phyloP scores from a whole-genome alignment of 2,888 invertebrate species.

The Perdita meconis region DNA sequence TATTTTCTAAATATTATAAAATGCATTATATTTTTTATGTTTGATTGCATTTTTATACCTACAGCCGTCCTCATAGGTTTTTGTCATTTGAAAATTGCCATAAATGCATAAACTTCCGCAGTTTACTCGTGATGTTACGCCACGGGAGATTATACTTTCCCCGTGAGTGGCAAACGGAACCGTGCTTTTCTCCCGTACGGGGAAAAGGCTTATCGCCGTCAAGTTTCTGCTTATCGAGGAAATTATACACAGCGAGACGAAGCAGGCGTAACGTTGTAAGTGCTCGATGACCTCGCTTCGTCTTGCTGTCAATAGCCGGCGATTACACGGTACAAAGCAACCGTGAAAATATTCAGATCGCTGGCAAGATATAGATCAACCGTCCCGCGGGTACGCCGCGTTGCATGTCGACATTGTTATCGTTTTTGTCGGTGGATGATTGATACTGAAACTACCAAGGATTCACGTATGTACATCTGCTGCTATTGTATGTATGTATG shows the following conservation, averaged over 20 bases:
- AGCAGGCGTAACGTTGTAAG: constrained; percentile 26
- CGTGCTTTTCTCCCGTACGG: not conserved
- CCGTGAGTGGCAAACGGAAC: constrained; percentile 5
- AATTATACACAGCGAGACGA: constrained; percentile 38
- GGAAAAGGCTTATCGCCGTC: constrained; percentile 19
- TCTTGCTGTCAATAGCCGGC: constrained; percentile 38
- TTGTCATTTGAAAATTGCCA: too few relatives aligned
- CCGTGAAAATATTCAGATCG: constrained; percentile 58
- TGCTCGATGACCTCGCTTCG: constrained; percentile 33
- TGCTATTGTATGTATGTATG: too few relatives aligned
- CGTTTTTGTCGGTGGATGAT: not conserved
- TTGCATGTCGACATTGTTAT: constrained; percentile 13
- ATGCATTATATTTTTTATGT: too few relatives aligned
- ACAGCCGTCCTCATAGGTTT: too few relatives aligned
- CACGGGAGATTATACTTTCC: constrained; percentile 4
- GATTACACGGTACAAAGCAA: constrained; percentile 51
- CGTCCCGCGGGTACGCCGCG: constrained; percentile 11
- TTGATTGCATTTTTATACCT: too few relatives aligned
- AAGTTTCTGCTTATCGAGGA: constrained; percentile 45
- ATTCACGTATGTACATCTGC: too few relatives aligned
- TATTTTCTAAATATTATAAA: too few relatives aligned
- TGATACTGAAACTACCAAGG: too few relatives aligned
- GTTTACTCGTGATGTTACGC: too few relatives aligned
- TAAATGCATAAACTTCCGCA: too few relatives aligned
- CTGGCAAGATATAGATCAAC: constrained; percentile 44